Percentiles rank a stretch among this genome's conserved stretches.
phyloP scores from a whole-genome alignment of 2,797 vertebrate species.

The Anisognathus igniventris region DNA sequence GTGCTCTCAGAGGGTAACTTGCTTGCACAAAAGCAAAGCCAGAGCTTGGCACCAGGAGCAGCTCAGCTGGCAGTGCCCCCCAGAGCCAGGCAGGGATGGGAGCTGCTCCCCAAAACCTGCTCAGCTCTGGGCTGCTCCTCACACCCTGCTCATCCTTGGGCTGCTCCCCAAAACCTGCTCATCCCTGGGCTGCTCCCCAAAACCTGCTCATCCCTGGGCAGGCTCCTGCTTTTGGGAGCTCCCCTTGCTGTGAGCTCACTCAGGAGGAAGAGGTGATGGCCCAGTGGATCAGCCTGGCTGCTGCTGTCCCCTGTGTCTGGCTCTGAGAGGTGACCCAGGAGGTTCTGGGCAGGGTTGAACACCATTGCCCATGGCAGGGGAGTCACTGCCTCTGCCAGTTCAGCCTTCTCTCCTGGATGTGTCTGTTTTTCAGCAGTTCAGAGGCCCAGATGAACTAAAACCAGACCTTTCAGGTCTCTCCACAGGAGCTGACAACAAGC shows the following conservation, averaged over 20 bases:
- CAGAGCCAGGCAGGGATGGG: rapidly evolving
- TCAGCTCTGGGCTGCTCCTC: no score
- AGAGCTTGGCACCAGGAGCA: neutral
- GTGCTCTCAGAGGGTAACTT: neutral
- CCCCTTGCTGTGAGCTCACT: neutral
- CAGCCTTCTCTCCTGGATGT: neutral
- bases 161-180: no score
- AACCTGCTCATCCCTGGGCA: neutral
- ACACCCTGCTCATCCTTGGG: no score
- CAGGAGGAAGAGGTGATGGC: neutral
- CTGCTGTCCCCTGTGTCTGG: neutral
- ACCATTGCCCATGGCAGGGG: rapidly evolving
- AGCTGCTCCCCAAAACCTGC: no score
- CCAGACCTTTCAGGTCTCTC: neutral
- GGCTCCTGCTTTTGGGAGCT: neutral
- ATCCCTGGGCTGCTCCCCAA: no score
- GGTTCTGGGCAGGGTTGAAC: neutral
- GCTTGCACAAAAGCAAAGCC: neutral
- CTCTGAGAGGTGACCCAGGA: neutral
- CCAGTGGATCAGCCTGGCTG: neutral
- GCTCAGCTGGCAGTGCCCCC: rapidly evolving
- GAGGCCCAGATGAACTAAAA: neutral
- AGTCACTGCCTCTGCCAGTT: neutral
- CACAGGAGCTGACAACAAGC: neutral
- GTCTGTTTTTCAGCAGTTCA: neutral